Evolutionary conservation across 2,888 invertebrate species (phyloP), one percentile per base, ranked within the genome.

Genomic region (Julus scanicus): DNA sequence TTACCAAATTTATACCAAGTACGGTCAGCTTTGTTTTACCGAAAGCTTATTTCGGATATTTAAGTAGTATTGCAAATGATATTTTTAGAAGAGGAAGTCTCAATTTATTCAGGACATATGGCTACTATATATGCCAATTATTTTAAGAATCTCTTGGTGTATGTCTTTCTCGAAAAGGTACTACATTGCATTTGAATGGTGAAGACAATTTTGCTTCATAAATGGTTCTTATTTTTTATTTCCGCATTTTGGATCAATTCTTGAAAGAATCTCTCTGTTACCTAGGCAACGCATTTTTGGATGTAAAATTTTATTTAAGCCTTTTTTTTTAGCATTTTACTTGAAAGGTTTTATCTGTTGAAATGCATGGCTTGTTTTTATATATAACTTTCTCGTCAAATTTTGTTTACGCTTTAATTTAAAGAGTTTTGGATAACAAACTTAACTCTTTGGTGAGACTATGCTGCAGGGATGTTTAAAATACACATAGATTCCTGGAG

Each of bases 261-360:
- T 63, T 63, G n/a, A 15, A 63, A 15, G 63, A 20, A 63, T 63
- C 63, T n/a, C 63, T 63, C n/a, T 63, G 63, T 63, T 63, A 63
- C 63, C 63, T 63, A n/a, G 63, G 5, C 63, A 63, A 63, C 63
- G 17, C n/a, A 63, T 63, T 63, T n/a, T n/a, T 17, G 63, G 63
- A 63, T 63, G 63, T n/a, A n/a, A n/a, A 63, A 63, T 63, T 63
- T 63, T 63, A 63, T 63, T 63, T 63, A 63, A 63, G 63, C 63
- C 63, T 63, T 63, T 15, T 29, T 29, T 15, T 63, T 63, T n/a
- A 63, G n/a, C 63, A n/a, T 63, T 29, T n/a, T 63, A n/a, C 63
- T n/a, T n/a, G 17, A n/a, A 63, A 63, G 63, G 63, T n/a, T 44
- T n/a, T 63, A 63, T 63, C 63, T 63, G 15, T n/a, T n/a, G n/a